Evolutionary conservation across 2,113 vertebrate species (phyloP).

Genomic region (Balaeniceps rex): DNA sequence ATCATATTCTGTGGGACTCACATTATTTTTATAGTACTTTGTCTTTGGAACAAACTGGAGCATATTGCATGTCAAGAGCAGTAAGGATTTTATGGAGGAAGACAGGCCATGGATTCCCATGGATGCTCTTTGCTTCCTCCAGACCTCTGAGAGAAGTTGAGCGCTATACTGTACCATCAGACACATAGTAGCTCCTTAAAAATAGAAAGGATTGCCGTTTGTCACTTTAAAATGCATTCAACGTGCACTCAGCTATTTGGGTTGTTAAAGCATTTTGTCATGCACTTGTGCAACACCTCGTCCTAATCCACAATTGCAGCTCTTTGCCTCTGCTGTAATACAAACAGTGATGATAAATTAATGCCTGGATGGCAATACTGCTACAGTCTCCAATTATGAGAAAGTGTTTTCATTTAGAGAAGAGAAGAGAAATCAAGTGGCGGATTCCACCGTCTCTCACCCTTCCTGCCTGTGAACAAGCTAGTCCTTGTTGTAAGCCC

Average conservation of each 20-base stretch:
- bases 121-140: background rate
- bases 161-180: background rate
- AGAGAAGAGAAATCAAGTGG: constrained; percentile 4
- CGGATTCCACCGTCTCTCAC: constrained; percentile 13
- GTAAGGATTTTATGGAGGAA: background rate
- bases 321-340: background rate
- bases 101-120: background rate
- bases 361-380: background rate
- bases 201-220: background rate
- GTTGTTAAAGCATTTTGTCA: background rate
- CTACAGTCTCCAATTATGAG: background rate
- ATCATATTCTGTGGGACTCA: background rate
- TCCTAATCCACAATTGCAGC: background rate
- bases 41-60: background rate
- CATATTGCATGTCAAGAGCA: background rate
- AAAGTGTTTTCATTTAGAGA: background rate
- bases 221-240: background rate
- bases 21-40: background rate
- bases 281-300: background rate
- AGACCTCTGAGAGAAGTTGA: background rate
- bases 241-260: background rate
- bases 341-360: constrained; percentile 40
- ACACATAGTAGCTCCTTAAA: background rate
- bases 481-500: background rate
- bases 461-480: background rate